These are phyloP conservation scores for Globia sparganii DNA, from an alignment of 2,888 invertebrate genomes.

Conservation along the genomic window DNA sequence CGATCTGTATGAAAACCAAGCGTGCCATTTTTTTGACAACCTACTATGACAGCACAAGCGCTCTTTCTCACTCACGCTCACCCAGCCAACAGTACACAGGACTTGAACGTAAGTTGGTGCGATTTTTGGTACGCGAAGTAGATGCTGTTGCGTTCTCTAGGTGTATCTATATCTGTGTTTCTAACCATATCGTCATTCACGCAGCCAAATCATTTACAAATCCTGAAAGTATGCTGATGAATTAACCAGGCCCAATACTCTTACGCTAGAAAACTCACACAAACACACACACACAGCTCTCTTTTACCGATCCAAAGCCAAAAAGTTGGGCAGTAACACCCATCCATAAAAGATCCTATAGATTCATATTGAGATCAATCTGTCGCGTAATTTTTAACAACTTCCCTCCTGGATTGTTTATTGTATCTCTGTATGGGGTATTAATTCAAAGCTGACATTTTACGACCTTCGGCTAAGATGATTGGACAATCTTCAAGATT, in stretches of 20 bases:
- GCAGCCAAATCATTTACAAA: not conserved
- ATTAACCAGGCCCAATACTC: not conserved
- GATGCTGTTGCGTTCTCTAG: too few relatives aligned
- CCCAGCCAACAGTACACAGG: too few relatives aligned
- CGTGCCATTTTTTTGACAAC: too few relatives aligned
- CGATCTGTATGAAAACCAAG: too few relatives aligned
- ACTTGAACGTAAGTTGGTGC: too few relatives aligned
- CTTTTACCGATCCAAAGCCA: not conserved
- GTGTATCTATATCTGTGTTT: too few relatives aligned
- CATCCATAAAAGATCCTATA: not conserved
- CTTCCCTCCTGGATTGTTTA: slow-evolving; percentile 50
- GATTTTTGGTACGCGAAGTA: too few relatives aligned
- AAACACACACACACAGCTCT: not conserved
- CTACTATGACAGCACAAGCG: too few relatives aligned
- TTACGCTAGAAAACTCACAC: too few relatives aligned
- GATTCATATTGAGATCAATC: slow-evolving; percentile 7
- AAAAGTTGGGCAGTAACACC: not conserved
- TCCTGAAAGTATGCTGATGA: not conserved
- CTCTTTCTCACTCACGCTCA: too few relatives aligned
- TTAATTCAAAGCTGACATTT: slow-evolving; percentile 20
- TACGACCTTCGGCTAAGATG: slow-evolving; percentile 17
- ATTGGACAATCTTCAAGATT: slow-evolving; percentile 29
- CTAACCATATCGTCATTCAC: too few relatives aligned
- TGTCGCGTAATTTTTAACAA: slow-evolving; percentile 34
- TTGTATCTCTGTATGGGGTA: slow-evolving; percentile 49